phyloP scores from a whole-genome alignment of 2,888 invertebrate species.

The Anodontia alba region DNA sequence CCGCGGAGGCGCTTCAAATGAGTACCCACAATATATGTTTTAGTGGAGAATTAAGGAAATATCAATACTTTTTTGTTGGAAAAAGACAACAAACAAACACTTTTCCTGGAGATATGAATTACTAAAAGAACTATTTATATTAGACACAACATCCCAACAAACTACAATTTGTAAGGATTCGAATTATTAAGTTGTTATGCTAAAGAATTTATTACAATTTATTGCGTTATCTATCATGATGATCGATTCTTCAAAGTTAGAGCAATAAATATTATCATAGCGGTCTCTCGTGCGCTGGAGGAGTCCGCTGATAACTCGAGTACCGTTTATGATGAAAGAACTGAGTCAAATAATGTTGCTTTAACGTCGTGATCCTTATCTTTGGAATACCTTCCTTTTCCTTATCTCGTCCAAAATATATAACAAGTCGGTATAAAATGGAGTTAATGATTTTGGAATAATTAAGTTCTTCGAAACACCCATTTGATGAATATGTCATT shows the following conservation, averaged over 20 bases:
- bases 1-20: no score
- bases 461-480: slow-evolving; percentile 17
- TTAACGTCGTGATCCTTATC: neutral
- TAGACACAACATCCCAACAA: neutral
- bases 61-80: no score
- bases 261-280: slow-evolving; percentile 52
- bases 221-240: slow-evolving; percentile 47
- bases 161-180: slow-evolving; percentile 10
- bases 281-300: slow-evolving; percentile 27
- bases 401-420: neutral
- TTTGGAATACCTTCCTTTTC: neutral
- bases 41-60: no score
- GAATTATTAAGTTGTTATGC: slow-evolving; percentile 17
- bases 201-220: slow-evolving; percentile 27
- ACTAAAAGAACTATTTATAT: neutral
- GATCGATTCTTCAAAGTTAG: slow-evolving; percentile 57
- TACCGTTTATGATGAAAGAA: slow-evolving; percentile 1
- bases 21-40: no score
- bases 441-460: slow-evolving; percentile 7
- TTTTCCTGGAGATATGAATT: no score
- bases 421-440: slow-evolving; percentile 10
- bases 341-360: neutral
- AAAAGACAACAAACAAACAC: no score
- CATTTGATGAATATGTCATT: slow-evolving; percentile 14
- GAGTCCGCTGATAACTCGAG: slow-evolving; percentile 5